Percentiles rank a stretch among this genome's conserved stretches.
Evolutionary conservation across 2,888 invertebrate species (phyloP).

Genomic region (Marronus borbonicus): DNA sequence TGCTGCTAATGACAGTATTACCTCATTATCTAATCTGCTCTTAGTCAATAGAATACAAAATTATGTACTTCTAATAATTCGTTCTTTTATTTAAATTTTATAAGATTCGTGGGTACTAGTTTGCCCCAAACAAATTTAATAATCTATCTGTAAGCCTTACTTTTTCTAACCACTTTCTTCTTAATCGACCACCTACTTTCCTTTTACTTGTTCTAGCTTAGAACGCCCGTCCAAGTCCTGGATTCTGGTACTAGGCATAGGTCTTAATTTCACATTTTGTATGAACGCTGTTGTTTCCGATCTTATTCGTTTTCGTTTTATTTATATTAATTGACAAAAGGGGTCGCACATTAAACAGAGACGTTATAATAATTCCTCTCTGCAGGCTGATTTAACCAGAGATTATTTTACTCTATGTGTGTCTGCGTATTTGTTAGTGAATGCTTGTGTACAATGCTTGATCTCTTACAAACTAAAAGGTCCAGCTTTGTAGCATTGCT

Average conservation of each 20-base stretch:
- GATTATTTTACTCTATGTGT: constrained; percentile 39
- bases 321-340: constrained; percentile 63
- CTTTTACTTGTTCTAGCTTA: too few species aligned
- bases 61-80: background rate
- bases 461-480: background rate
- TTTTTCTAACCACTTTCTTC: too few species aligned
- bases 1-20: background rate
- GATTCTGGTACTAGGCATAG: background rate
- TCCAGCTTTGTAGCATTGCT: background rate
- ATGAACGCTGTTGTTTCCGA: too few species aligned
- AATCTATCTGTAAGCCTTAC: background rate
- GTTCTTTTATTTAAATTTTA: too few species aligned
- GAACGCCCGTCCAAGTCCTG: too few species aligned
- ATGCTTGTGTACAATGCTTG: background rate
- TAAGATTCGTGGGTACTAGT: background rate
- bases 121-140: background rate
- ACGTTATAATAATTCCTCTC: constrained; percentile 55
- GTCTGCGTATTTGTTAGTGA: background rate
- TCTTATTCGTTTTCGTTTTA: too few species aligned
- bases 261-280: too few species aligned
- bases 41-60: background rate
- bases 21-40: background rate
- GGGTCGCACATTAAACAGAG: constrained; percentile 55
- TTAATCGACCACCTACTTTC: too few species aligned
- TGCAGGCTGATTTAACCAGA: constrained; percentile 51